Base-by-base conservation (phyloP, 2,888 invertebrate species). In the Antheraea assamensis region DNA sequence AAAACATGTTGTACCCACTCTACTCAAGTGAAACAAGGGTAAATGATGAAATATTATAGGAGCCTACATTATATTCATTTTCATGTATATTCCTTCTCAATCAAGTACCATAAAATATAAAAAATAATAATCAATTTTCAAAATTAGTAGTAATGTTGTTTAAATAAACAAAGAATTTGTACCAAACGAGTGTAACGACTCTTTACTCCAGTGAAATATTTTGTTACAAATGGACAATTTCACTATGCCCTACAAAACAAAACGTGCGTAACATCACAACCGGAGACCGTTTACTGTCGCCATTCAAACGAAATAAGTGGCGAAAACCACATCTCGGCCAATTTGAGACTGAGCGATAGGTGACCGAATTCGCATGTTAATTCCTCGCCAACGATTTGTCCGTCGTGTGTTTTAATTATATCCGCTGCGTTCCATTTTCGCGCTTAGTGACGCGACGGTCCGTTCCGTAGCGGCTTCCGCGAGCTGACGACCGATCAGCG, bases 341-440 rank as follows among this genome's bases (percentile, higher is more conserved):
- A 79, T 81, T 79, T 79, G 74, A n/a, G n/a, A 76, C 73, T 74
- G 74, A 71, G 77, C 83, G 87, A 85, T 87, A 81, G 82, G 80
- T 87, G 89, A 85, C 88, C 88, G 90, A 89, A 89, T 89, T 90
- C 85, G 87, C 87, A 85, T 82, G 88, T 88, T 89, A 87, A 90
- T 90, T 87, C 89, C 85, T 81, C 87, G 89, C 89, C 89, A 86
- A 82, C 87, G 88, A 90, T 90, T 91, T 89, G 90, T 90, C 86
- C 87, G 90, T 85, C 87, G 85, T 83, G 85, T 83, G 90, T 91
- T 92, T 92, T 94, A 94, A 93, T 93, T 93, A 93, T 93, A 94
- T 89, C 92, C 92, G 91, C 92, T 90, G 90, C 84, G 93, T 90
- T 91, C 93, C 92, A 93, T 93, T 93, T 93, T 92, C 90, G 86